Evolutionary conservation across 2,797 vertebrate genomes (phyloP).

Genomic region (Crenichthys baileyi): DNA sequence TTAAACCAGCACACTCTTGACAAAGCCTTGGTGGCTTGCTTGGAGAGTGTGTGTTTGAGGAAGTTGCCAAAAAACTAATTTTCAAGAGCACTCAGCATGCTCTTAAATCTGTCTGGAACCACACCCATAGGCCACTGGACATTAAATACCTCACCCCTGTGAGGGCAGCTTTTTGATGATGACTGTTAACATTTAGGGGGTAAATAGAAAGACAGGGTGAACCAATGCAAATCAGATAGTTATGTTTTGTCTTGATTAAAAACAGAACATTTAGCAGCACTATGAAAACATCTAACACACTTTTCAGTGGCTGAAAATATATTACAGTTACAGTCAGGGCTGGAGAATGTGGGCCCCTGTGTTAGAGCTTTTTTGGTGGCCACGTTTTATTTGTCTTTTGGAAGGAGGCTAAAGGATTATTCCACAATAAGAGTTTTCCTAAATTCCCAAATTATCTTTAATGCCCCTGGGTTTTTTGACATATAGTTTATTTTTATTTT

Average conservation of each 20-base stretch:
- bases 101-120: conserved; percentile 75
- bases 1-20: conserved; percentile 77
- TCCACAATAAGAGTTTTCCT: neutral
- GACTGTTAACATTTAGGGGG: conserved; percentile 24
- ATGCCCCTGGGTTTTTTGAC: neutral
- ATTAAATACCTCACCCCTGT: conserved; percentile 64
- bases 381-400: neutral
- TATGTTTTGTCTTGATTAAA: conserved; percentile 5
- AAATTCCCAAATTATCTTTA: neutral
- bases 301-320: neutral
- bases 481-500: neutral
- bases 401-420: neutral
- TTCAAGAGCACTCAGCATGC: conserved; percentile 80
- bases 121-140: conserved; percentile 57
- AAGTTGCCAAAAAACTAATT: conserved; percentile 82
- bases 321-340: neutral
- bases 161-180: conserved; percentile 62
- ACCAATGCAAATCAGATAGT: conserved; percentile 13
- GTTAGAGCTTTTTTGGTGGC: neutral
- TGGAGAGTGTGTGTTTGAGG: conserved; percentile 70
- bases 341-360: too few species aligned
- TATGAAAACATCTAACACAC: conserved; percentile 14
- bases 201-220: neutral
- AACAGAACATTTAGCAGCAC: neutral
- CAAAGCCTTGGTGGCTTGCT: conserved; percentile 80